phyloP scores from a whole-genome alignment of 2,113 vertebrate genomes.

The Zapus hudsonius region DNA sequence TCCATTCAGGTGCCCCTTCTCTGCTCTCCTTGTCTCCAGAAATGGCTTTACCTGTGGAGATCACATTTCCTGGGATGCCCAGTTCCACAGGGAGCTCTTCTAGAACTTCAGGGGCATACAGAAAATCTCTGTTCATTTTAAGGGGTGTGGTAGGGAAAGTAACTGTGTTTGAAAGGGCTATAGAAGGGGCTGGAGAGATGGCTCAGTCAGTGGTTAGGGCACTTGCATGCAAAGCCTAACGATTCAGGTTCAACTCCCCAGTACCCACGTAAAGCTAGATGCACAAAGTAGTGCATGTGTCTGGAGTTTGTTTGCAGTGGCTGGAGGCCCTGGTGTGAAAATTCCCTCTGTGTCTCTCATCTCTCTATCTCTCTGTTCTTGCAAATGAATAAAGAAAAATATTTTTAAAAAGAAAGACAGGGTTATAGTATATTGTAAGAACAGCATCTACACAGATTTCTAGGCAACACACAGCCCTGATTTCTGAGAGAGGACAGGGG shows the following conservation, averaged over 20 bases:
- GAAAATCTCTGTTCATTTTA: background rate
- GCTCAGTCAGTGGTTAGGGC: too few species aligned
- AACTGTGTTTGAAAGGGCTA: background rate
- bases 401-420: too few species aligned
- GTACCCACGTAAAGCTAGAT: too few species aligned
- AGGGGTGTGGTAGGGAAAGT: background rate
- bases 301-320: too few species aligned
- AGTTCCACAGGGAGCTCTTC: background rate
- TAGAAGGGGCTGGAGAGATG: too few species aligned
- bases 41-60: background rate
- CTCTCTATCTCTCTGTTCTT: too few species aligned
- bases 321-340: too few species aligned
- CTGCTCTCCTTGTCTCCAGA: background rate
- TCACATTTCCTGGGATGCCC: conserved; percentile 12
- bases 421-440: background rate
- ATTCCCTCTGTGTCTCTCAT: too few species aligned
- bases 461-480: background rate
- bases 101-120: background rate
- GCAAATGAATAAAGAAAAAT: too few species aligned
- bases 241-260: too few species aligned
- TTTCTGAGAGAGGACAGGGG: background rate
- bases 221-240: too few species aligned
- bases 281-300: too few species aligned
- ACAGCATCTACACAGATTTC: background rate
- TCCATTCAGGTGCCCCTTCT: background rate